Base-by-base conservation (phyloP, 2,888 invertebrate species). In the Acleris sparsana region DNA sequence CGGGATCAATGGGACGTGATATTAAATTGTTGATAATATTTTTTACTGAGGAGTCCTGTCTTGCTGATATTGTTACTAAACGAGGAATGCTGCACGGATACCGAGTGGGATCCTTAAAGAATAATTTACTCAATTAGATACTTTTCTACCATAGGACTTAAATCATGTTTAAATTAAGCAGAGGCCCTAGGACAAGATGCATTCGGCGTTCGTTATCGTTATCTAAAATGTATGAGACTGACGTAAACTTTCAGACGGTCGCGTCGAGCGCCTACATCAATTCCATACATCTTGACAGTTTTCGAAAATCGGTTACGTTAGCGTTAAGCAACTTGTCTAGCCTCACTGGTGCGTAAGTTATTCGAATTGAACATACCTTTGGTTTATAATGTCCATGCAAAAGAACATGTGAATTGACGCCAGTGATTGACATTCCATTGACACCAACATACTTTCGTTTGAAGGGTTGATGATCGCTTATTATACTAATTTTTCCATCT, bases 381-480 rank as follows among this genome's bases (percentile, higher is more conserved):
- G 75, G 76, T 60, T 80, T 87, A 61, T 76, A 73, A 64, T 76
- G 69, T 33, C 85, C 82, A 57, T 83, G 71, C 9, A 88, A 68
- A 18, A 88, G 72, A 2, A 82, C 80, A 58, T 87, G 88, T 0
- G 80, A 74, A 53, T 84, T 84, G 25, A 82, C 65, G 2, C 89
- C 89, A 5, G 80, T 77, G 20, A 84, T 63, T 0, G 88, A 82
- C 53, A 85, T 72, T 33, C 77, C 74, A 70, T 86, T 89, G 17
- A 88, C 72, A 16, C 84, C 88, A 1, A 77, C 72, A 62, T 79
- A 86, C 0, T 80, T 94, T 44, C 95, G 94, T 9, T 88, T 80
- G 89, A 95, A 95, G 1, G 75, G 87, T 65, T 75, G 93, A 85
- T 83, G 88, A 69, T 93, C 94, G 0, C 93, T 91, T 3, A 96